Evolutionary conservation across 2,888 invertebrate genomes (phyloP).

Genomic region (Parochlus steinenii): DNA sequence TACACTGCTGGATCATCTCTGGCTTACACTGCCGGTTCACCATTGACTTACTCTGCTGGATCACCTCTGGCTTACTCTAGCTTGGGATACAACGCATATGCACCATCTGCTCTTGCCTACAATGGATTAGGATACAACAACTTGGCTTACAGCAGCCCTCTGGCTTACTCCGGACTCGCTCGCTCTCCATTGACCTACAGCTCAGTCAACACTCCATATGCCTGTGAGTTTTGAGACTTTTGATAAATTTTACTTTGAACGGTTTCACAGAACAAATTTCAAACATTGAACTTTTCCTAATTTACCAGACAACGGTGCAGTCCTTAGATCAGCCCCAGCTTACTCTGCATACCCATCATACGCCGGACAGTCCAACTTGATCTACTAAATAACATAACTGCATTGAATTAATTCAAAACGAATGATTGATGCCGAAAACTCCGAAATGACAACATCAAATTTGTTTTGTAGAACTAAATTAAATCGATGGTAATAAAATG

Average conservation of each 20-base stretch:
- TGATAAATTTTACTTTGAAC: not conserved
- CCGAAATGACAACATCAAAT: too few relatives aligned
- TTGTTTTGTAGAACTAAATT: too few relatives aligned
- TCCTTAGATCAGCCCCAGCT: too few relatives aligned
- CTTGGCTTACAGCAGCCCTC: not conserved
- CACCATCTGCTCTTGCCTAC: slow-evolving; percentile 7
- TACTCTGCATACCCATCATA: too few relatives aligned
- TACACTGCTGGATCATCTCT: slow-evolving; percentile 9
- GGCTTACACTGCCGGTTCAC: not conserved
- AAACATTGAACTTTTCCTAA: too few relatives aligned
- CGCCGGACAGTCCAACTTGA: too few relatives aligned
- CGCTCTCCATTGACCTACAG: not conserved
- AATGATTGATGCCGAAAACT: too few relatives aligned
- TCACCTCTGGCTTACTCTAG: slow-evolving; percentile 9
- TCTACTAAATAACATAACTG: too few relatives aligned
- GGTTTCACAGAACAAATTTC: not conserved
- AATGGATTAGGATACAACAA: not conserved
- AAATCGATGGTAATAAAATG: too few relatives aligned
- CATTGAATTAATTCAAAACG: too few relatives aligned
- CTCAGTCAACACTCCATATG: not conserved
- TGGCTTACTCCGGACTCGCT: not conserved
- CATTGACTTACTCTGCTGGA: slow-evolving; percentile 1
- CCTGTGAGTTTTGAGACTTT: not conserved
- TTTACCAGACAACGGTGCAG: too few relatives aligned
- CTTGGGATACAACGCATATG: slow-evolving; percentile 3